phyloP scores from a whole-genome alignment of 1,140 invertebrate species.

The Drosophila mayri region DNA sequence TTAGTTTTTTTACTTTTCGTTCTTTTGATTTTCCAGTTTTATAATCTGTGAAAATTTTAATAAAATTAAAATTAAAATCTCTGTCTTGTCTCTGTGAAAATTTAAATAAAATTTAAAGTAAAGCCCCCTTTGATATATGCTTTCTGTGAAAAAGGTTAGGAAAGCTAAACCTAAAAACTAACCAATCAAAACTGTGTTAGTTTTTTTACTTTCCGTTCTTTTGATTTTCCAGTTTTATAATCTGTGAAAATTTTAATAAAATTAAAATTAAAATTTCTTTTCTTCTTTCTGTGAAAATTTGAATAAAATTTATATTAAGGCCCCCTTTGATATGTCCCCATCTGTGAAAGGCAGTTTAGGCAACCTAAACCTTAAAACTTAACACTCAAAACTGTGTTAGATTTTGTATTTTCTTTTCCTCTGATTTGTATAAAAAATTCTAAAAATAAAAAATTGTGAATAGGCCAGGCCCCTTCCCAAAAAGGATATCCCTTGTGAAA shows the following conservation, averaged over 20 bases:
- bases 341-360: conserved; percentile 15
- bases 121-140: neutral
- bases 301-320: conserved; percentile 31
- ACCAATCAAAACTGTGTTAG: neutral
- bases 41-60: conserved; percentile 19
- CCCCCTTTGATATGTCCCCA: conserved; percentile 6
- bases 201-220: neutral
- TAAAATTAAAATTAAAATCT: conserved; percentile 14
- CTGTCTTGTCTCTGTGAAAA: neutral
- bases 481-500: conserved; percentile 11
- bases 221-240: neutral
- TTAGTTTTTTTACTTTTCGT: neutral
- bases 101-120: conserved; percentile 13
- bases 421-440: conserved; percentile 64
- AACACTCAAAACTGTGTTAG: neutral
- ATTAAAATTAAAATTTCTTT: neutral
- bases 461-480: conserved; percentile 16
- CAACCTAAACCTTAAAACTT: neutral
- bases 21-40: neutral
- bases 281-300: conserved; percentile 15
- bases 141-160: too few species aligned
- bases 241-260: conserved; percentile 22
- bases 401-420: neutral
- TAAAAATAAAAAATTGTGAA: conserved; percentile 49
- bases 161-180: too few species aligned